Conservation (phyloP, 92 coral and sea anemone species). For the Paragorgia papillata region DNA sequence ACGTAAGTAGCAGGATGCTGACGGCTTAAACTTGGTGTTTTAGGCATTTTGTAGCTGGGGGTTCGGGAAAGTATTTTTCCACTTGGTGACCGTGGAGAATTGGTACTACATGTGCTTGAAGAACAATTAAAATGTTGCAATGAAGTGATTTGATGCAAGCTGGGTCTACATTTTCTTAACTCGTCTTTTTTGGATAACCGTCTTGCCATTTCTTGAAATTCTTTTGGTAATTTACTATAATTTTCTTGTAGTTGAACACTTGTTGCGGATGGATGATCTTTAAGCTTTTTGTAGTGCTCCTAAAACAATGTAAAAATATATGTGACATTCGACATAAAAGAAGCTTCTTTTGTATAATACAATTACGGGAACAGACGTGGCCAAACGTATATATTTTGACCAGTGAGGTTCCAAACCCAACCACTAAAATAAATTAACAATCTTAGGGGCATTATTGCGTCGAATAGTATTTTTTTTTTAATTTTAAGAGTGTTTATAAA, state of each 20-base stretch:
- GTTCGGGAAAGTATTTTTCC: conserved; percentile 67
- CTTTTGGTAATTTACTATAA: conserved; percentile 83
- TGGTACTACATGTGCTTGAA: conserved; percentile 48
- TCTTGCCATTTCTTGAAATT: conserved; percentile 96
- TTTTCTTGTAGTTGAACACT: conserved; percentile 81
- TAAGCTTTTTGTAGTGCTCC: not conserved
- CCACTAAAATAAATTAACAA: no score
- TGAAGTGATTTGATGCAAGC: conserved; percentile 44
- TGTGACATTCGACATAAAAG: no score
- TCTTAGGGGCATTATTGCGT: no score
- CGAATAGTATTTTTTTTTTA: no score
- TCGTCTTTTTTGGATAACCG: conserved; percentile 86
- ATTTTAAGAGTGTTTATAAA: no score
- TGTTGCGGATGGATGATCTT: not conserved
- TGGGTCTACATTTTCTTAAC: conserved; percentile 54
- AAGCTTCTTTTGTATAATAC: no score
- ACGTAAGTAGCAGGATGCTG: conserved; percentile 92
- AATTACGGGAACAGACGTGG: no score
- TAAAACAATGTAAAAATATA: not conserved
- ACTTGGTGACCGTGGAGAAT: conserved; percentile 53
- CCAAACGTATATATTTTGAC: no score
- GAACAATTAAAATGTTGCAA: conserved; percentile 53
- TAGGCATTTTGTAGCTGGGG: conserved; percentile 79
- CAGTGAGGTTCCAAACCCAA: no score
- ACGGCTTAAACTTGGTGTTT: conserved; percentile 86